Evolutionary conservation across 2,113 vertebrate species (phyloP).

Genomic region (Cacatua alba): DNA sequence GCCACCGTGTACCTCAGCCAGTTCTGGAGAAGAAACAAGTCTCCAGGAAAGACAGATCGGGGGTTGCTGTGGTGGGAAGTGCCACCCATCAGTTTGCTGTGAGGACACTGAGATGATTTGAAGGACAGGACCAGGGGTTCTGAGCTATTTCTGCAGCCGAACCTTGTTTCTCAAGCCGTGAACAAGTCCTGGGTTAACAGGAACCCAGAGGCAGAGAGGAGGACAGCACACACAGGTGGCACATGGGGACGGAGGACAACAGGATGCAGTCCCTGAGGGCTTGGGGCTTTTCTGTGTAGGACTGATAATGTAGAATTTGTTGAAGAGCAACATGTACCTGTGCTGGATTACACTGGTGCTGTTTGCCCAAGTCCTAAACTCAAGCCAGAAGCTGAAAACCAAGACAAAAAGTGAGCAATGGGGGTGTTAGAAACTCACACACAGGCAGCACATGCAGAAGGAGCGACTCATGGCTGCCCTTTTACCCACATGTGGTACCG

Average conservation of each 20-base stretch:
- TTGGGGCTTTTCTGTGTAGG: not conserved
- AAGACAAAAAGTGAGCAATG: not conserved
- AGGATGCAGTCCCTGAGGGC: no score
- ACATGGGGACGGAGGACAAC: not conserved
- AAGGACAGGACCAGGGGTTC: not conserved
- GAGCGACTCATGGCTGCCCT: accelerated
- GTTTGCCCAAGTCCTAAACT: not conserved
- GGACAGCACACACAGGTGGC: not conserved
- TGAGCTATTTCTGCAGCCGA: not conserved
- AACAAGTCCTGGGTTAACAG: accelerated
- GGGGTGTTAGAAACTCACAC: not conserved
- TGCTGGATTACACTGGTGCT: not conserved
- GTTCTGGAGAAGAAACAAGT: not conserved
- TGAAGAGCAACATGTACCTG: not conserved
- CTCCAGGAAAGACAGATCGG: not conserved
- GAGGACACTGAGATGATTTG: accelerated
- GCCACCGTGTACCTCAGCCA: not conserved
- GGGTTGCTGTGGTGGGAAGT: accelerated
- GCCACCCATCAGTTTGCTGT: accelerated
- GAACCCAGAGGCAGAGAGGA: not conserved
- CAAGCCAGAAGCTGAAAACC: not conserved
- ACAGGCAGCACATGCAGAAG: accelerated
- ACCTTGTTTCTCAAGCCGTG: not conserved
- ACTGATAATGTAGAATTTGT: not conserved
- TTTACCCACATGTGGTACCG: not conserved